Percentiles rank a stretch among this genome's conserved stretches.
phyloP scores from a whole-genome alignment of 2,797 vertebrate genomes.

The Salarias fasciatus region DNA sequence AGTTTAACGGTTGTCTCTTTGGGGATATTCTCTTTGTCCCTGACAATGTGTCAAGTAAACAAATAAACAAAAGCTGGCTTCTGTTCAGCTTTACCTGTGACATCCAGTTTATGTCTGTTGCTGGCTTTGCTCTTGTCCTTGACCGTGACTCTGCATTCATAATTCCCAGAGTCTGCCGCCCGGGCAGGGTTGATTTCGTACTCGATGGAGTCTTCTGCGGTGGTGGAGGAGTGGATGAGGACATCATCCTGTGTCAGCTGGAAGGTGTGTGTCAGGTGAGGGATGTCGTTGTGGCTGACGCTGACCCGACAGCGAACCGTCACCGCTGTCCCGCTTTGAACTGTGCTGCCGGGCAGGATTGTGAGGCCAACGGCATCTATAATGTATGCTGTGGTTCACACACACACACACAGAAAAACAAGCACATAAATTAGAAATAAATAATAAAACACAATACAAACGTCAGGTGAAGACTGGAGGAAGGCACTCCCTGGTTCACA shows the following conservation, averaged over 20 bases:
- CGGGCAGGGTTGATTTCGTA: slow-evolving; percentile 65
- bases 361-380: slow-evolving; percentile 72
- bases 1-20: too few relatives aligned
- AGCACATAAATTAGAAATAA: slow-evolving; percentile 2
- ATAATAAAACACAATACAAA: slow-evolving; percentile 13
- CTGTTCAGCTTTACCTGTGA: slow-evolving; percentile 71
- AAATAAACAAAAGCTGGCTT: neutral
- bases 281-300: slow-evolving; percentile 64
- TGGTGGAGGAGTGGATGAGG: slow-evolving; percentile 46
- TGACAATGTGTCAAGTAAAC: too few relatives aligned
- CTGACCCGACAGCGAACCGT: slow-evolving; percentile 66
- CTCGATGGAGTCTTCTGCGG: slow-evolving; percentile 17
- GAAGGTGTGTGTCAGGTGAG: slow-evolving; percentile 63
- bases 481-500: slow-evolving; percentile 13
- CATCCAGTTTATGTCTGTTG: slow-evolving; percentile 19
- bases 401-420: slow-evolving; percentile 27
- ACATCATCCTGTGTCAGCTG: slow-evolving; percentile 50
- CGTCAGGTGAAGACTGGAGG: slow-evolving; percentile 34
- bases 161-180: slow-evolving; percentile 74
- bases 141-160: slow-evolving; percentile 74
- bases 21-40: too few relatives aligned
- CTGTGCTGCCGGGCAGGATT: slow-evolving; percentile 53
- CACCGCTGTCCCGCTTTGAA: slow-evolving; percentile 68
- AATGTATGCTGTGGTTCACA: slow-evolving; percentile 60
- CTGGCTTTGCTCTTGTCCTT: slow-evolving; percentile 62